Evolutionary conservation across 1,140 invertebrate genomes (phyloP), one percentile per base, ranked within the genome.

Genomic region (Caenorhabditis brenneri): DNA sequence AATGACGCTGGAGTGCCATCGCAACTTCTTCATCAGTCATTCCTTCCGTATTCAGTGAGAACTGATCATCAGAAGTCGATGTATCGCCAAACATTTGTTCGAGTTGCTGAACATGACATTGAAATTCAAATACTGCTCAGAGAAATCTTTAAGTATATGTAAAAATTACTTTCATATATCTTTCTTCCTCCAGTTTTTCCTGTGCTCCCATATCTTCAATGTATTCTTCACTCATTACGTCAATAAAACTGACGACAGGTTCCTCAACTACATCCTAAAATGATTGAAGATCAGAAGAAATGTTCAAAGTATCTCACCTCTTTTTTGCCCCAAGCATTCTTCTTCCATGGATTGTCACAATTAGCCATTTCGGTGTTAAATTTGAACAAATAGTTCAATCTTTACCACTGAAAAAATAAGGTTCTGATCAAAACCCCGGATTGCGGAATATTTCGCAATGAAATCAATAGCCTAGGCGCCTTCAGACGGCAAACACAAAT

Each of bases 141-240:
- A 36, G 27, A 10, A 10, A 2, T 48, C 39, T 36, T 33, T 27
- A 22, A 24, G 5, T 48, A n/a, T n/a, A n/a, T n/a, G n/a, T n/a
- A n/a, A n/a, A n/a, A n/a, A n/a, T n/a, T 49, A 78, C 46, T 19
- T 53, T 53, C n/a, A 80, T 80, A n/a, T 53, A 58, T 31, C 48
- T 49, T 12, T 36, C 31, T 39, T 80, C 79, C 31, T 51, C 51
- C 15, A 51, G 33, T 39, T 48, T 81, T 29, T 65, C 58, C 19
- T 81, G 80, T 3, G 6, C 16, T 16, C 46, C 27, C 42, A 74
- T 31, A 15, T 74, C 39, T 42, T 82, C 42, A 29, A 82, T 89
- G 7, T 88, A 81, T 39, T 86, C 85, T 81, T 88, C 88, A 58
- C 87, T 88, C 90, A 90, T 91, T 7, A 90, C 89, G 33, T 90